Base-by-base conservation (phyloP, 2,888 invertebrate species). In the Marronus borbonicus region DNA sequence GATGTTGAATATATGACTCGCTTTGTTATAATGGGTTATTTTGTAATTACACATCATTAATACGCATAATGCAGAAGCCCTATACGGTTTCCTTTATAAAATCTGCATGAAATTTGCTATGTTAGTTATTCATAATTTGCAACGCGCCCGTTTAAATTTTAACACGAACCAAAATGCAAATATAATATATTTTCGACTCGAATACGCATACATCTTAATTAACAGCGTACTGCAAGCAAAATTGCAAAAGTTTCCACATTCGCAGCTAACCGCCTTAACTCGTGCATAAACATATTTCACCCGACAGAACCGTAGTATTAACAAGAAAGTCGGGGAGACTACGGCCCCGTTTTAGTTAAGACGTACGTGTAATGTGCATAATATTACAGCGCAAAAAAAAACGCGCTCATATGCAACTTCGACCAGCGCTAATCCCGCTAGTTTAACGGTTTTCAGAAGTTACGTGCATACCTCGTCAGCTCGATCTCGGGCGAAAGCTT, bases 131-230 rank as follows among this genome's bases (percentile, higher is more conserved):
- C 39, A 49, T 20, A 39, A 66, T 64, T 64, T n/a, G 31, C 64
- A 49, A 49, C 49, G 24, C 44, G 44, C 24, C 7, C 44, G 20
- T 8, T 66, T 24, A 66, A 66, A 66, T 17, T 66, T 66, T 66
- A 66, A 66, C 44, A 17, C 44, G 12, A 44, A 49, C 44, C 44
- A 17, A 24, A 66, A 66, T 10, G 66, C 66, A 66, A 66, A 66
- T 44, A 66, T 66, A 66, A 66, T 66, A 49, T 66, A 62, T 28
- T 62, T 62, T 62, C 66, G 24, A 17, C 66, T 49, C 44, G 0
- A 49, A 44, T 24, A 66, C 66, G 44, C 66, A 66, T 44, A 66
- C 20, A 66, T 66, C 49, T 66, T 66, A 66, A 66, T 66, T 66
- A 66, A 49, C 44, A 17, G 66, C 39, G 49, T 66, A 66, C 20